Conservation (phyloP, 2,113 vertebrate genomes). For the Phasianus colchicus region DNA sequence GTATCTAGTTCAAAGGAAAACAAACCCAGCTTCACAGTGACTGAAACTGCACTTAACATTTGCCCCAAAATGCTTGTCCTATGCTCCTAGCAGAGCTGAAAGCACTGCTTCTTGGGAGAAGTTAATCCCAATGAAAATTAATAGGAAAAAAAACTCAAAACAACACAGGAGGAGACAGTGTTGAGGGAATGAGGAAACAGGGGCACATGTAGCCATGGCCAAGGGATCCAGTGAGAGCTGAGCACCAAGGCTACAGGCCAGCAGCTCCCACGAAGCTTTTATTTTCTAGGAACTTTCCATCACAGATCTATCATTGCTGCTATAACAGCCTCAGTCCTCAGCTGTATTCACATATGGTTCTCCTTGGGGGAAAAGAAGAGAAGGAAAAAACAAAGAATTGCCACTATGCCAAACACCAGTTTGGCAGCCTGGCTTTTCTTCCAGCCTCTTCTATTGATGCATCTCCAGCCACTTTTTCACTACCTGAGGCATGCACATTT, state of each 20-base stretch:
- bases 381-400: neutral
- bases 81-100: neutral
- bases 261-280: fast-evolving
- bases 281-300: neutral
- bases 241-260: neutral
- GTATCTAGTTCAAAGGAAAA: neutral
- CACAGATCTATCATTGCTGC: neutral
- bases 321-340: neutral
- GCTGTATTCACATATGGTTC: neutral
- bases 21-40: neutral
- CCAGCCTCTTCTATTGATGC: neutral
- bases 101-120: neutral
- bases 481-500: fast-evolving
- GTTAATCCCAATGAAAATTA: neutral
- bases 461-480: neutral
- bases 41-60: neutral
- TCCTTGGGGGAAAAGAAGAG: neutral
- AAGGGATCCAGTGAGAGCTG: neutral
- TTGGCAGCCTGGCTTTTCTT: neutral
- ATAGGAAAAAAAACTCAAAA: neutral
- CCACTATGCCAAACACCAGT: neutral
- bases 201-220: neutral
- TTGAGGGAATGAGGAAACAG: neutral
- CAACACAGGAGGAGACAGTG: neutral
- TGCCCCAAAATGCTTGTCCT: neutral